Conservation (phyloP, 92 coral and sea anemone genomes). For the Actinernus sp. region DNA sequence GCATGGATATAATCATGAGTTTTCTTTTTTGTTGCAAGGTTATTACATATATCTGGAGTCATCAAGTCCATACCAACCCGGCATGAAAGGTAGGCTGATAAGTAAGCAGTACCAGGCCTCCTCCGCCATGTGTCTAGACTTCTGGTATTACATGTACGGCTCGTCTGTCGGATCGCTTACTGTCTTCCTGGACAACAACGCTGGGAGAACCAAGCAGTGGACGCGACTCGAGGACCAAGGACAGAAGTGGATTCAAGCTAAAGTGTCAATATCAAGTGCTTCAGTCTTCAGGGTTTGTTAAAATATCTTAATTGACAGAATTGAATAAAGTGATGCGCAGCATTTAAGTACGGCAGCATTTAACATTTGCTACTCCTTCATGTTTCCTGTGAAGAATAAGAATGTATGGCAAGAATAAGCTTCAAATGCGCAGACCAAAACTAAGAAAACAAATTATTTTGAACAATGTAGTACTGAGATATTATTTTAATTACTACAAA, state of each 20-base stretch:
- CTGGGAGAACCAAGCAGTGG: constrained; percentile 13
- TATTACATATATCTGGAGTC: constrained; percentile 30
- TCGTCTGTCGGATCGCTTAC: constrained; percentile 11
- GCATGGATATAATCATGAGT: background rate
- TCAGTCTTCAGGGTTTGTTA: constrained; percentile 15
- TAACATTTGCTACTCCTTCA: no score
- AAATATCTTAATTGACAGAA: constrained; percentile 20
- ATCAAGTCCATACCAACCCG: constrained; percentile 40
- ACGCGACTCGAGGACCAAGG: constrained; percentile 16
- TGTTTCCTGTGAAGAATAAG: no score
- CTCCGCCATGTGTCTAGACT: constrained; percentile 39
- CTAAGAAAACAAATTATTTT: no score
- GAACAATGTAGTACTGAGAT: no score
- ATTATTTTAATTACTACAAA: no score
- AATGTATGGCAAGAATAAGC: no score
- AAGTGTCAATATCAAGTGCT: constrained; percentile 12
- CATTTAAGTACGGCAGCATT: constrained; percentile 5
- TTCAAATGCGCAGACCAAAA: no score
- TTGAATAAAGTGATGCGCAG: no score
- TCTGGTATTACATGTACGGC: constrained; percentile 50
- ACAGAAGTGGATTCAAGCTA: constrained; percentile 26
- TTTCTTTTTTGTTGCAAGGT: background rate
- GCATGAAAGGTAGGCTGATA: constrained; percentile 33
- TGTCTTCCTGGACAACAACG: constrained; percentile 7
- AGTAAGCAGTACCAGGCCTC: constrained; percentile 41